phyloP scores from a whole-genome alignment of 2,113 vertebrate genomes.

The Coregonus clupeaformis region DNA sequence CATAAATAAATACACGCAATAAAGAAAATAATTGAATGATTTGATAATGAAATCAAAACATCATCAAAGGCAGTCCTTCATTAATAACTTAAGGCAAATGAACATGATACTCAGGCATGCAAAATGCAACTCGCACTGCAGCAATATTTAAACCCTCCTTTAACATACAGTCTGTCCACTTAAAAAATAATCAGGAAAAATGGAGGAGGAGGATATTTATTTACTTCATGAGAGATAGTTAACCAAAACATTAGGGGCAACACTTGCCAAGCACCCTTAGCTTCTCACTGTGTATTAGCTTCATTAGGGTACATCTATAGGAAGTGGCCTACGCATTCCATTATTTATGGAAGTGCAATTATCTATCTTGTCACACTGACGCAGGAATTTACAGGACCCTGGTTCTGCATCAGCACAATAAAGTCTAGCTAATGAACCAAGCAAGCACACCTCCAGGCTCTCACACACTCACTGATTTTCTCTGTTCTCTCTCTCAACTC shows the following conservation, averaged over 20 bases:
- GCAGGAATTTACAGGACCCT: slow-evolving; percentile 70
- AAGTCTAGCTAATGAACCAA: slow-evolving; percentile 64
- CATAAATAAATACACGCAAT: slow-evolving; percentile 51
- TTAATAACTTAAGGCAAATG: slow-evolving; percentile 69
- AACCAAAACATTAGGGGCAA: slow-evolving; percentile 32
- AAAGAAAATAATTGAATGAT: slow-evolving; percentile 65
- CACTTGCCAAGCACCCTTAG: slow-evolving; percentile 51
- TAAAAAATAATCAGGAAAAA: slow-evolving; percentile 31
- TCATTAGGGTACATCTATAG: slow-evolving; percentile 65
- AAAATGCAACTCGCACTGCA: slow-evolving; percentile 34
- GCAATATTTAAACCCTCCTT: slow-evolving; percentile 16
- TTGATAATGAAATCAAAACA: slow-evolving; percentile 64
- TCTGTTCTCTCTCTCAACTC: slow-evolving; percentile 31
- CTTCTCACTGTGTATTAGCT: slow-evolving; percentile 62
- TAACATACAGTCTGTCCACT: slow-evolving; percentile 25
- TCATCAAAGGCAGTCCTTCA: slow-evolving; percentile 64
- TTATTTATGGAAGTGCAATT: slow-evolving; percentile 76
- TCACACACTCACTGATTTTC: slow-evolving; percentile 48
- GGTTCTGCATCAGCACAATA: slow-evolving; percentile 73
- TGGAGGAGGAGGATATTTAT: neutral
- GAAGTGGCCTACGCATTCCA: slow-evolving; percentile 67
- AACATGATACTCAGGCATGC: slow-evolving; percentile 48
- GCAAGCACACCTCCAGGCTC: slow-evolving; percentile 63
- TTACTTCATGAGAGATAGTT: neutral
- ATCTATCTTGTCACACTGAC: slow-evolving; percentile 59